Evolutionary conservation across 2,797 vertebrate species (phyloP).

Genomic region (Mallotus villosus): DNA sequence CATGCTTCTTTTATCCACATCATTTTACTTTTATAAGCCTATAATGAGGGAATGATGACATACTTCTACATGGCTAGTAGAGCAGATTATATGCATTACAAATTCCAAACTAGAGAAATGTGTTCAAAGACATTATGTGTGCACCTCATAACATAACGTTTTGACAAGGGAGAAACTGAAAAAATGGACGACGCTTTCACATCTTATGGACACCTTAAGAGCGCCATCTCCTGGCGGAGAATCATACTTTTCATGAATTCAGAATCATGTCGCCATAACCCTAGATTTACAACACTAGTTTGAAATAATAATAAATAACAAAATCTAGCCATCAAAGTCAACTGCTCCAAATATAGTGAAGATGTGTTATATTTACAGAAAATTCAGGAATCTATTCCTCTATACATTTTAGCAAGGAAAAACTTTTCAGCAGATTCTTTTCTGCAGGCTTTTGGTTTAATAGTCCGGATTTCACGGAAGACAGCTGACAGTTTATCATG

Average conservation of each 20-base stretch:
- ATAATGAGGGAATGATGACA: constrained; percentile 70
- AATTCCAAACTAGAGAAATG: constrained; percentile 20
- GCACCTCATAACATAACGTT: constrained; percentile 54
- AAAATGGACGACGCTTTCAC: constrained; percentile 14
- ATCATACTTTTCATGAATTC: background rate
- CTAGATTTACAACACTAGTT: background rate
- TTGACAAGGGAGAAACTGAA: constrained; percentile 49
- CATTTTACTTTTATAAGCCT: constrained; percentile 57
- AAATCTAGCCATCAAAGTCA: background rate
- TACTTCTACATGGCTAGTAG: constrained; percentile 68
- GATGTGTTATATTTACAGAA: background rate
- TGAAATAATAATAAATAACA: background rate
- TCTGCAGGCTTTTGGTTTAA: constrained; percentile 90
- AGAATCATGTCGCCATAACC: background rate
- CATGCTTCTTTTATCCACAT: constrained; percentile 57
- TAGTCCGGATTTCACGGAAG: constrained; percentile 75
- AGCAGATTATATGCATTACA: constrained; percentile 62
- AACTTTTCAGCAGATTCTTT: constrained; percentile 90
- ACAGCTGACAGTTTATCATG: constrained; percentile 72
- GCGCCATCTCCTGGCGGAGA: constrained; percentile 71
- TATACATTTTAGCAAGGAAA: constrained; percentile 81
- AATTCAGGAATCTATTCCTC: constrained; percentile 33
- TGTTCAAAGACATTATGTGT: constrained; percentile 53
- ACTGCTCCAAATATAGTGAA: background rate
- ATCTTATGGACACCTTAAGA: constrained; percentile 66